A percentile compares a stretch with the other conserved stretches of the same genome.
phyloP scores from a whole-genome alignment of 2,113 vertebrate species.

The Rhagologus leucostigma region DNA sequence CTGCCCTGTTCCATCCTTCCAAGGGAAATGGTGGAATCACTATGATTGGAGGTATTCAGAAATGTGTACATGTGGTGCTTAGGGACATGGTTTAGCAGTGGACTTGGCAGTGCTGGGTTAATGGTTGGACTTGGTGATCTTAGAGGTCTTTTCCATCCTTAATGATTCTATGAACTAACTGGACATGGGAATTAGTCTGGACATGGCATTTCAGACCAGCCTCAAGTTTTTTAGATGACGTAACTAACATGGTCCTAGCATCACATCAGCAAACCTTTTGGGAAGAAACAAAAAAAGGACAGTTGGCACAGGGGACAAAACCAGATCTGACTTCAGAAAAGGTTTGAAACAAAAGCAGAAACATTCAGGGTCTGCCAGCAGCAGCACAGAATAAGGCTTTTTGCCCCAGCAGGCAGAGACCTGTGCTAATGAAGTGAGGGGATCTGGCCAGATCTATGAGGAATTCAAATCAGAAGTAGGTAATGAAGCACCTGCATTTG shows the following conservation, averaged over 20 bases:
- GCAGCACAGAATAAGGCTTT: neutral
- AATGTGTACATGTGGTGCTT: neutral
- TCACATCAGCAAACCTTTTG: neutral
- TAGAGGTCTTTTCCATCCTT: neutral
- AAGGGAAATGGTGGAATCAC: neutral
- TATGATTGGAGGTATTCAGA: neutral
- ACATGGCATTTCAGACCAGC: neutral
- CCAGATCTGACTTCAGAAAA: neutral
- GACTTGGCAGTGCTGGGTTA: neutral
- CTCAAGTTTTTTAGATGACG: neutral
- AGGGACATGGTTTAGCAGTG: neutral
- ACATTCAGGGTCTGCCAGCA: neutral
- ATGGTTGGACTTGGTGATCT: neutral
- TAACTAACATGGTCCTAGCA: neutral
- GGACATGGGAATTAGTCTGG: neutral
- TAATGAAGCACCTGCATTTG: constrained; percentile 7
- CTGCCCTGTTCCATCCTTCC: neutral
- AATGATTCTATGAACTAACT: neutral
- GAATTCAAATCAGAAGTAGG: constrained; percentile 25
- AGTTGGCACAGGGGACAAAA: neutral
- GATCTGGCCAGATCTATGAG: constrained; percentile 25
- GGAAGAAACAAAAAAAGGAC: neutral
- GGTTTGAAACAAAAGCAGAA: neutral
- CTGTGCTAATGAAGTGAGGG: neutral
- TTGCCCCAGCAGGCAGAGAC: neutral